Base-by-base conservation (phyloP, 1,140 invertebrate genomes). In the Parapsyche elsis region DNA sequence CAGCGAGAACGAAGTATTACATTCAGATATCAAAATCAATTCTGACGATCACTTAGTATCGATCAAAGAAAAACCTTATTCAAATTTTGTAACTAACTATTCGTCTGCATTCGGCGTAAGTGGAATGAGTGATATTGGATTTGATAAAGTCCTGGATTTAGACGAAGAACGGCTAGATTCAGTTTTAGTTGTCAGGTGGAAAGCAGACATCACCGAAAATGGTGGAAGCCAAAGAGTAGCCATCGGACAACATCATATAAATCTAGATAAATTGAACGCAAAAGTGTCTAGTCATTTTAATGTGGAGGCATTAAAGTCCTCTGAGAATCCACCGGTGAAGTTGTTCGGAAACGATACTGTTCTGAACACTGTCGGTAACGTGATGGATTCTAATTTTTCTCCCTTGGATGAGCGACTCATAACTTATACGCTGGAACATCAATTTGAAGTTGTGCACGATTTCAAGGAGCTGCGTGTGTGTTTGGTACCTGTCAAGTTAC, bases 161-260 rank as follows among this genome's bases (percentile, higher is more conserved):
- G 81, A 83, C 53, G 75, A 70, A n/a, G 71, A 81, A 12, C 84
- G 87, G 5, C 88, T 89, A 79, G 85, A 87, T 75, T 89, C 88
- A 0, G 90, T 89, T 83, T 86, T 91, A 79, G 84, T 91, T 14
- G 84, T 91, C 14, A 86, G 90, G 84, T 91, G 91, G 91, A 89
- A 87, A 81, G 89, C 88, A 5, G 73, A 85, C 70, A 84, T 88
- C n/a, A 85, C 82, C 16, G 84, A 88, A 71, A 85, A 87, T 76
- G 86, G 85, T 64, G 84, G 85, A 0, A 87, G 84, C 71, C 86
- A 85, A 19, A 85, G 85, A 78, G 84, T 86, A 9, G 87, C 87
- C 9, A 83, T 89, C 44, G 91, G 91, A 0, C 91, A 91, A 81
- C 89, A 89, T 75, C 88, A 87, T 71, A 80, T 91, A n/a, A 89